These are phyloP conservation scores for Lasioglossum leucozonium DNA, from an alignment of 2,888 invertebrate genomes.

Conservation along the genomic window DNA sequence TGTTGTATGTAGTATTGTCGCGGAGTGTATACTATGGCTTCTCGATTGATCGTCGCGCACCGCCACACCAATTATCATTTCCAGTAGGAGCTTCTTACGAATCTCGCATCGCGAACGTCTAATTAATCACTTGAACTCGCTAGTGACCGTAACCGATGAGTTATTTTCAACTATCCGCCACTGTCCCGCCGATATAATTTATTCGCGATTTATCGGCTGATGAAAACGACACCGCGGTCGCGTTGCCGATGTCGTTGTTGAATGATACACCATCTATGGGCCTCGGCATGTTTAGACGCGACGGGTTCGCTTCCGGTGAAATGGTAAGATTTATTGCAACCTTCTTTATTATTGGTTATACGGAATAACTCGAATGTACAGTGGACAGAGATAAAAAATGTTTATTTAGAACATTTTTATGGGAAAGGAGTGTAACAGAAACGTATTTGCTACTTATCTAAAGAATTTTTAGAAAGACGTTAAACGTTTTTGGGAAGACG, in stretches of 20 bases:
- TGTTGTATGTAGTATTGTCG: too few species aligned
- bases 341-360: background rate
- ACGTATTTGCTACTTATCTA: background rate
- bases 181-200: conserved; percentile 13
- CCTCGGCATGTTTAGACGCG: background rate
- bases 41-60: background rate
- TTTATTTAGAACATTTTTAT: background rate
- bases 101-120: background rate
- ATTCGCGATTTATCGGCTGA: conserved; percentile 21
- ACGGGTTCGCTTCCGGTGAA: background rate
- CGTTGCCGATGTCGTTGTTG: background rate
- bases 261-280: background rate
- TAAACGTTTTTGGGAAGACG: too few species aligned
- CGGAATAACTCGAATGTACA: background rate
- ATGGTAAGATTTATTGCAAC: background rate
- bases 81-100: background rate
- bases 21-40: background rate
- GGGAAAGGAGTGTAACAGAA: background rate
- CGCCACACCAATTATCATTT: conserved; percentile 43
- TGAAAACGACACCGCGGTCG: background rate
- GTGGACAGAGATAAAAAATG: background rate
- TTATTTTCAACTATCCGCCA: conserved; percentile 38
- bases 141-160: background rate
- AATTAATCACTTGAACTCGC: conserved; percentile 31
- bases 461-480: background rate